phyloP scores from a whole-genome alignment of 2,113 vertebrate species.

The Nasalis larvatus region DNA sequence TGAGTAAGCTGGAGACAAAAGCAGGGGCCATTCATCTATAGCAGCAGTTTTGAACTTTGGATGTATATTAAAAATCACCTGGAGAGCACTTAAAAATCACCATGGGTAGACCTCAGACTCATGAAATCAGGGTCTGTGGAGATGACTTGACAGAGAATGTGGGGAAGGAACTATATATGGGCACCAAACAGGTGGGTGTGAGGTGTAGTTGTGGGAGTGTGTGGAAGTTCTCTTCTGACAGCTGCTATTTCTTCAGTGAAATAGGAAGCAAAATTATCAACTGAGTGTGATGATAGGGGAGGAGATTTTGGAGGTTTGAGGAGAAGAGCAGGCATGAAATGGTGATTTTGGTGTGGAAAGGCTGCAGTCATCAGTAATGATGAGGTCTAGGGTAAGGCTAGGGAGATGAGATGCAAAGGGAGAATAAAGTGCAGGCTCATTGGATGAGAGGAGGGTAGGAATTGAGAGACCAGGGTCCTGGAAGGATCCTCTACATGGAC shows the following conservation, averaged over 20 bases:
- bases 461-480: background rate
- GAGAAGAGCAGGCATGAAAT: background rate
- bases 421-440: background rate
- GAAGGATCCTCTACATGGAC: background rate
- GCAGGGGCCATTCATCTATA: too few relatives aligned
- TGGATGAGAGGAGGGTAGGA: background rate
- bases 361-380: too few relatives aligned
- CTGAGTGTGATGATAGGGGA: background rate
- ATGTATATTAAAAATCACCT: background rate
- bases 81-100: background rate
- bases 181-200: background rate
- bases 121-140: background rate
- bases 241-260: background rate
- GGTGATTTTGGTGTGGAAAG: rapidly evolving
- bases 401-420: too few relatives aligned
- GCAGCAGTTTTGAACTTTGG: background rate
- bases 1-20: background rate
- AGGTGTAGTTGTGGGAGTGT: background rate
- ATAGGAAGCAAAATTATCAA: background rate
- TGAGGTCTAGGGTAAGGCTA: background rate
- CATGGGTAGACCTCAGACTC: background rate
- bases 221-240: background rate
- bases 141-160: background rate
- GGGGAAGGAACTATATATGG: background rate
- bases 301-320: background rate